Conservation (phyloP, 2,113 vertebrate species). For the Campylomormyrus numenius region DNA sequence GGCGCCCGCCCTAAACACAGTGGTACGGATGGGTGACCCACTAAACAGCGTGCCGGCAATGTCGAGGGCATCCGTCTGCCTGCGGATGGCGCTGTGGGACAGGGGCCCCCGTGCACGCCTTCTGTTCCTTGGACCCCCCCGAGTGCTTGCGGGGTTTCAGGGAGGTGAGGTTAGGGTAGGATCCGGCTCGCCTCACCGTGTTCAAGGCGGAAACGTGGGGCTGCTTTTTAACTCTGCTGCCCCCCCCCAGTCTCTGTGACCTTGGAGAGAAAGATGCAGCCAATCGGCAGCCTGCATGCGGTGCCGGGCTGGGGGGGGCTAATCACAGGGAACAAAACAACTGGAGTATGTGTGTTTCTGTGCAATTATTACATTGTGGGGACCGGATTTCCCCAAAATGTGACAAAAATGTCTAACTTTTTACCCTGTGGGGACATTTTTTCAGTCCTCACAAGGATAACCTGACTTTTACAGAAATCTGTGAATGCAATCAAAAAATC, state of each 20-base stretch:
- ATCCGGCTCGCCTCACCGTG: background rate
- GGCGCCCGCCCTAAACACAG: background rate
- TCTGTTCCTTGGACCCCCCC: background rate
- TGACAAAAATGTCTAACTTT: background rate
- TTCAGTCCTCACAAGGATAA: background rate
- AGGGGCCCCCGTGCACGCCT: background rate
- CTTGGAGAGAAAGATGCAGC: background rate
- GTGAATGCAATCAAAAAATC: background rate
- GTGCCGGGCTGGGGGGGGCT: background rate
- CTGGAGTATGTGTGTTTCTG: background rate
- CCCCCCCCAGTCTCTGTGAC: background rate
- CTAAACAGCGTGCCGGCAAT: background rate
- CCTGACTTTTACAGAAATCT: background rate
- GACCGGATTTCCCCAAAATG: background rate
- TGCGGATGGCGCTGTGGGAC: background rate
- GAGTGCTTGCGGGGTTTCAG: background rate
- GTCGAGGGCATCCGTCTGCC: background rate
- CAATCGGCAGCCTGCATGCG: background rate
- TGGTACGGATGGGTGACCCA: background rate
- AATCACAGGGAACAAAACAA: background rate
- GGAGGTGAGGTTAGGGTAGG: background rate
- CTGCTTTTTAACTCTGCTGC: background rate
- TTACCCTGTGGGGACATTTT: background rate
- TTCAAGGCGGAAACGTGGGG: background rate
- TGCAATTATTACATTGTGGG: background rate